phyloP scores from a whole-genome alignment of 2,797 vertebrate genomes.

The Lindbergichthys nudifrons region DNA sequence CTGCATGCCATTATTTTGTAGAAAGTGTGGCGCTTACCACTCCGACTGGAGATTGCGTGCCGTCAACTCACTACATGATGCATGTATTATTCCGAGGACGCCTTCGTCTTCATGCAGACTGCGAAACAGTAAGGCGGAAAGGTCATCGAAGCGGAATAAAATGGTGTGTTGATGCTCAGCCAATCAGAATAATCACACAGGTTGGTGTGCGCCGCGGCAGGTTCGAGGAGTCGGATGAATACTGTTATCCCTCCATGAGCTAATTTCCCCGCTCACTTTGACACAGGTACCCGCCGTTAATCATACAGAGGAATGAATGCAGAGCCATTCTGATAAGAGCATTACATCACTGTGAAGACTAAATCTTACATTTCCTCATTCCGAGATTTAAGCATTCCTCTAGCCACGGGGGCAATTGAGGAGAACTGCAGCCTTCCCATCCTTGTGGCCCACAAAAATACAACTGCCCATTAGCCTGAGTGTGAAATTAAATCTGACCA shows the following conservation, averaged over 20 bases:
- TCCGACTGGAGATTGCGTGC: slow-evolving; percentile 14
- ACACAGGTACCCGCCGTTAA: slow-evolving; percentile 55
- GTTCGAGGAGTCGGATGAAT: slow-evolving; percentile 51
- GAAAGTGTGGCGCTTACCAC: slow-evolving; percentile 16
- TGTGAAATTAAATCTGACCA: slow-evolving; percentile 57
- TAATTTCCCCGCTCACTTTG: slow-evolving; percentile 48
- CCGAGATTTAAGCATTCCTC: slow-evolving; percentile 65
- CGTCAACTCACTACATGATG: slow-evolving; percentile 36
- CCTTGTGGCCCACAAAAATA: slow-evolving; percentile 52
- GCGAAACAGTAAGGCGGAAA: slow-evolving; percentile 50
- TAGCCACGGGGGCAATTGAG: slow-evolving; percentile 57
- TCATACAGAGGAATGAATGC: slow-evolving; percentile 61
- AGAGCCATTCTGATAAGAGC: slow-evolving; percentile 62
- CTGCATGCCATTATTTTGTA: slow-evolving; percentile 54
- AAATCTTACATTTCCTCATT: slow-evolving; percentile 73
- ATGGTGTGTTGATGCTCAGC: slow-evolving; percentile 54
- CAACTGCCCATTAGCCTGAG: slow-evolving; percentile 64
- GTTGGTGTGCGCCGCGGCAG: slow-evolving; percentile 44
- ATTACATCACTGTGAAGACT: slow-evolving; percentile 64
- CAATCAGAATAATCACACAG: slow-evolving; percentile 72
- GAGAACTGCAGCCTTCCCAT: slow-evolving; percentile 53
- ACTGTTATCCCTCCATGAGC: slow-evolving; percentile 47
- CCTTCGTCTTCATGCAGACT: slow-evolving; percentile 22
- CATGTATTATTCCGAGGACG: slow-evolving; percentile 44
- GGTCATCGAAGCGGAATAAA: slow-evolving; percentile 66